Conservation (phyloP, 2,113 vertebrate species). For the Xenopus borealis region DNA sequence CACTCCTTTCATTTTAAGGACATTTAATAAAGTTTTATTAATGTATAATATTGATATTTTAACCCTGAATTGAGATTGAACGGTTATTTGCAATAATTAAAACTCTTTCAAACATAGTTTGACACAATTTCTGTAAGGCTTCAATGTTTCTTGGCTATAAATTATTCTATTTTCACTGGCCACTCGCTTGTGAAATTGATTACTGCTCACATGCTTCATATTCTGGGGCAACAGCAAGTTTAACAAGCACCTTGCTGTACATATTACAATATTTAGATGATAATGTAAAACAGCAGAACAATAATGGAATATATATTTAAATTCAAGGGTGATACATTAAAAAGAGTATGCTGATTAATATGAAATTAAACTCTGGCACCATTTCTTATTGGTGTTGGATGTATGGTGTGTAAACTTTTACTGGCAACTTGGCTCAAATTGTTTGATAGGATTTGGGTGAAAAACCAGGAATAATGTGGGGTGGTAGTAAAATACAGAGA, state of each 20-base stretch:
- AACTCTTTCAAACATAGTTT: conserved; percentile 38
- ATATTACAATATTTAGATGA: too few relatives aligned
- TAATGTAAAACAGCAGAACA: too few relatives aligned
- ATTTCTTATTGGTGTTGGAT: too few relatives aligned
- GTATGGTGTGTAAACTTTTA: too few relatives aligned
- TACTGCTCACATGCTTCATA: not conserved
- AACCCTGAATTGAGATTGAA: conserved; percentile 75
- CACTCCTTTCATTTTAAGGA: conserved; percentile 98
- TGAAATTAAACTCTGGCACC: too few relatives aligned
- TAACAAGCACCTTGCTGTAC: not conserved
- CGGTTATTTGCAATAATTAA: conserved; percentile 66
- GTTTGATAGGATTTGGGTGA: too few relatives aligned
- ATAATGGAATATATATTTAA: too few relatives aligned
- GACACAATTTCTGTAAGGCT: not conserved
- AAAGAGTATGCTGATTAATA: too few relatives aligned
- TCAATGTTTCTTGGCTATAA: not conserved
- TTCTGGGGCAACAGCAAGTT: not conserved
- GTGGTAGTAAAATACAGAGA: too few relatives aligned
- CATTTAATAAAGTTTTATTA: conserved; percentile 99
- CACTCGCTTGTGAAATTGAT: not conserved
- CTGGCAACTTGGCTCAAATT: too few relatives aligned
- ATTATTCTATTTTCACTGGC: not conserved
- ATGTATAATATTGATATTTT: conserved; percentile 95
- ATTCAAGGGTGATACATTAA: too few relatives aligned
- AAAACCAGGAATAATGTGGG: too few relatives aligned